Evolutionary conservation across 2,888 invertebrate genomes (phyloP), one percentile per base, ranked within the genome.

Genomic region (Halictus quadricinctus): DNA sequence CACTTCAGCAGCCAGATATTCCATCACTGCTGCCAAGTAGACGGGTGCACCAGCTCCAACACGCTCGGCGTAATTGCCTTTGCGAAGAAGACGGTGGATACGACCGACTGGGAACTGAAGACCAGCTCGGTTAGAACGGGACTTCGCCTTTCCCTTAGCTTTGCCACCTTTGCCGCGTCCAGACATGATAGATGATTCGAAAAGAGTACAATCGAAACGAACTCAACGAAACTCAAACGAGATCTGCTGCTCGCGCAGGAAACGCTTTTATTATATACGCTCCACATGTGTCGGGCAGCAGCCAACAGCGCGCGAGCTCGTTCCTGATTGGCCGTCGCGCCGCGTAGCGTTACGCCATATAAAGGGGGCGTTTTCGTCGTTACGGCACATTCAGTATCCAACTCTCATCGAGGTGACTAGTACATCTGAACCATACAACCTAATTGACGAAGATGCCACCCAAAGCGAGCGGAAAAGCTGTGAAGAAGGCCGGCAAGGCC

Each of bases 1-100:
- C 21, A 97, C 96, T 95, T 97, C 97, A 85, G 97, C 97, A 21
- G 97, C 96, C 73, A 97, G 92, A 90, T 97, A 97, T 90, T 97
- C 96, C 93, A 97, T 95, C 0, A 96, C 96, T n/a, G 96, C 96
- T 0, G 96, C 95, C 70, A 96, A 90, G 84, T 95, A 96, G 0
- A 96, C 95, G 0, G 96, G 95, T 0, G 96, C 95, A 0, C 95
- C 95, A 50, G 95, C 95, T 54, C 96, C 96, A 21, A 96, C 95
- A 2, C 96, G 95, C 87, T 96, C 96, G 0, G 96, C 96, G 91
- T 96, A 96, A 90, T 96, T 95, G 1, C 96, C 96, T 87, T 96
- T 96, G 15, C 96, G 95, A 6, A 97, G 94, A 36, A 96, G 94
- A 87, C 96, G 95, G 88, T 96, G 96, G 70, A 96, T 95, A 91